phyloP scores from a whole-genome alignment of 1,140 invertebrate species.

The Harpegnathos saltator region DNA sequence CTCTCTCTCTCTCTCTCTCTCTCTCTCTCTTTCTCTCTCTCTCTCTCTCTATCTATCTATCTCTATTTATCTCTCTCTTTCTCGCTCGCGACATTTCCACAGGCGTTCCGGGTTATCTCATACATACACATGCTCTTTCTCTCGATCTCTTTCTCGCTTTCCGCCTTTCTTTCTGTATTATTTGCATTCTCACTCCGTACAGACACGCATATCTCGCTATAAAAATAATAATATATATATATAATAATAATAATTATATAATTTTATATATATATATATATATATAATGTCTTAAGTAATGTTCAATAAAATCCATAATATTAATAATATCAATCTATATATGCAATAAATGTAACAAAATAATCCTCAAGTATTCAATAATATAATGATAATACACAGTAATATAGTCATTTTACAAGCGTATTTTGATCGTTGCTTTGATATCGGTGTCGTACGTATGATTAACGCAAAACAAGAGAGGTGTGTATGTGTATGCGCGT shows the following conservation, averaged over 20 bases:
- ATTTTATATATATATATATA: slow-evolving; percentile 57
- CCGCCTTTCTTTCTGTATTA: slow-evolving; percentile 40
- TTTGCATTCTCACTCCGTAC: slow-evolving; percentile 62
- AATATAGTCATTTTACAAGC: slow-evolving; percentile 85
- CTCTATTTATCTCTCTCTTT: slow-evolving; percentile 41
- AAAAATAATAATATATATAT: slow-evolving; percentile 73
- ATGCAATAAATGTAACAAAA: slow-evolving; percentile 86
- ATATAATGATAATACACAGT: slow-evolving; percentile 80
- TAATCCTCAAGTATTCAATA: slow-evolving; percentile 82
- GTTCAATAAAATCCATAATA: slow-evolving; percentile 84
- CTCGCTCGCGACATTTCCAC: slow-evolving; percentile 23
- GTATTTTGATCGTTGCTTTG: slow-evolving; percentile 86
- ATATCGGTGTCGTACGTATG: slow-evolving; percentile 76
- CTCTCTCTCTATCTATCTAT: slow-evolving; percentile 38
- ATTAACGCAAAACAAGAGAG: slow-evolving; percentile 55
- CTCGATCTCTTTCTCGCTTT: slow-evolving; percentile 39
- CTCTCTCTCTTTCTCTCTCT: slow-evolving; percentile 44
- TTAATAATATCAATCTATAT: slow-evolving; percentile 83
- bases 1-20: slow-evolving; percentile 56
- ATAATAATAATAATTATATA: slow-evolving; percentile 69
- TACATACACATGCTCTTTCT: slow-evolving; percentile 59
- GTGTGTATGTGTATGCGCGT: too few species aligned
- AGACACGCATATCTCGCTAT: slow-evolving; percentile 65
- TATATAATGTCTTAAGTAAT: slow-evolving; percentile 71
- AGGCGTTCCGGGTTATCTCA: slow-evolving; percentile 41